Evolutionary conservation across 2,797 vertebrate genomes (phyloP).

Genomic region (Halcyon leucocephala): DNA sequence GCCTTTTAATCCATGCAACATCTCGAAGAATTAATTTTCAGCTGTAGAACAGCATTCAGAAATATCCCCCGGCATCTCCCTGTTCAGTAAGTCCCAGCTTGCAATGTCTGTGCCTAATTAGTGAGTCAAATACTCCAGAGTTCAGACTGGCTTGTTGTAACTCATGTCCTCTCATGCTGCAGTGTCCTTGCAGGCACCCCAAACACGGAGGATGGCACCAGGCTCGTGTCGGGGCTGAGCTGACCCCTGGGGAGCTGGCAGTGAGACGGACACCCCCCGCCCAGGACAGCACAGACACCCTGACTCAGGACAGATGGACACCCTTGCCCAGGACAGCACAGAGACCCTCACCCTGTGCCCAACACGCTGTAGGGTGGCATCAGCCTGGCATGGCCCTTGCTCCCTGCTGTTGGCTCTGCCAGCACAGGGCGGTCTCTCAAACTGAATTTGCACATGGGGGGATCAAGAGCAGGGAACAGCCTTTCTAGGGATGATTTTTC

Average conservation of each 20-base stretch:
- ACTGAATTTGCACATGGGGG: rapidly evolving
- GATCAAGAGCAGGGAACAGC: not conserved
- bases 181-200: not conserved
- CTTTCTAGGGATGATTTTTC: not conserved
- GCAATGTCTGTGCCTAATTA: conserved; percentile 17
- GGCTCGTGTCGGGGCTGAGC: not conserved
- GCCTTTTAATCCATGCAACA: conserved; percentile 13
- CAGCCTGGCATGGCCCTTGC: not conserved
- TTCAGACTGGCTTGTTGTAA: not conserved
- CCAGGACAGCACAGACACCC: too few relatives aligned
- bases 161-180: not conserved
- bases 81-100: not conserved
- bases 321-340: not conserved
- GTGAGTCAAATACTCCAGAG: not conserved
- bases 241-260: not conserved
- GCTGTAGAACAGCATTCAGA: not conserved
- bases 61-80: not conserved
- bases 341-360: not conserved
- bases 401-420: rapidly evolving
- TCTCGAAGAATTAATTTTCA: conserved; percentile 41
- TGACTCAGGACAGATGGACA: not conserved
- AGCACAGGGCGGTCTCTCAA: rapidly evolving
- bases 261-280: too few relatives aligned
- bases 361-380: rapidly evolving
- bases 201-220: not conserved